phyloP scores from a whole-genome alignment of 2,888 invertebrate genomes.

The Aporophyla lueneburgensis region DNA sequence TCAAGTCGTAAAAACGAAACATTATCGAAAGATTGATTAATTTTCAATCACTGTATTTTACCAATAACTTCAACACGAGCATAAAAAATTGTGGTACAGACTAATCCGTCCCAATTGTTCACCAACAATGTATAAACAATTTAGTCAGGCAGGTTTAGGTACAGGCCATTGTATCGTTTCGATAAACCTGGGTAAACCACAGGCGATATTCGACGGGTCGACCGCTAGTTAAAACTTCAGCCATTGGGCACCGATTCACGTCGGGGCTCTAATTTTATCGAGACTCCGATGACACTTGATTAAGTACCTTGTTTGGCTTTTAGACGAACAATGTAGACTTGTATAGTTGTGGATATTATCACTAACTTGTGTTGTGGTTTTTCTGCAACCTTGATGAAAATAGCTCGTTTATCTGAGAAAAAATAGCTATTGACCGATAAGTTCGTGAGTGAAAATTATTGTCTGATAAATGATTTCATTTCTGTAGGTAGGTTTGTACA shows the following conservation, averaged over 20 bases:
- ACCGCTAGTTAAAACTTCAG: constrained; percentile 47
- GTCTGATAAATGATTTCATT: no score
- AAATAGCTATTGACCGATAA: neutral
- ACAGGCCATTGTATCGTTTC: constrained; percentile 16
- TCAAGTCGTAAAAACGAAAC: no score
- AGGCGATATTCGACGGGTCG: neutral
- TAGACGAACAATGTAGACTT: neutral
- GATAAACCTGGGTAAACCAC: constrained; percentile 26
- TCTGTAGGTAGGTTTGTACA: no score
- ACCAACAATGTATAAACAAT: constrained; percentile 2
- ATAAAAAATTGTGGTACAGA: neutral
- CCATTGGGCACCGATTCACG: constrained; percentile 2
- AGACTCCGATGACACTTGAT: constrained; percentile 18
- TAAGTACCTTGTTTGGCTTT: constrained; percentile 22
- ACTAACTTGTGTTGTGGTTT: neutral
- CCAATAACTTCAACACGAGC: neutral
- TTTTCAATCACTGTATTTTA: neutral
- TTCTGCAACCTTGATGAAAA: neutral
- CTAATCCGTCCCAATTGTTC: constrained; percentile 13
- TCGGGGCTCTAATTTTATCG: constrained; percentile 26
- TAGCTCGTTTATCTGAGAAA: neutral
- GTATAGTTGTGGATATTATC: neutral
- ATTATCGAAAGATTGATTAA: neutral
- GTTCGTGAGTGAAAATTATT: neutral
- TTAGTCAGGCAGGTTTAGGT: neutral